These are phyloP conservation scores for Microtus montanus DNA, from an alignment of 2,113 vertebrate species.

Conservation along the genomic window DNA sequence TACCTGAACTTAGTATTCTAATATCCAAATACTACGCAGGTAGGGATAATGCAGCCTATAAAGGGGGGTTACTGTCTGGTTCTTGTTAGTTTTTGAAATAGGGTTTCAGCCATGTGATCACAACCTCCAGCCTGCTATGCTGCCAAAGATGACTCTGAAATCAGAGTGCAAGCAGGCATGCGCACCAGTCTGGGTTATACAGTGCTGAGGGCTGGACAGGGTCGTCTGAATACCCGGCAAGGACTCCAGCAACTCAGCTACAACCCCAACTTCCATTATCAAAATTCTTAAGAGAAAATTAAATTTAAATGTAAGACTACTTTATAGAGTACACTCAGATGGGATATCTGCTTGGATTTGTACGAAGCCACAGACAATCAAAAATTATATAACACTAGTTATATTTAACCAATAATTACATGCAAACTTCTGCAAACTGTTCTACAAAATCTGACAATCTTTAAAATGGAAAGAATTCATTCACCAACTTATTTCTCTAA, in stretches of 20 bases:
- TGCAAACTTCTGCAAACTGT: slow-evolving; percentile 30
- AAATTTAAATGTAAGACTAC: neutral
- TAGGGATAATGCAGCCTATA: slow-evolving; percentile 25
- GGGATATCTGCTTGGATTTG: slow-evolving; percentile 12
- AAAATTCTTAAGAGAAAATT: neutral
- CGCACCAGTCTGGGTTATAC: neutral
- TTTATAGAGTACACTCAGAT: neutral
- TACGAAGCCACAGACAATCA: neutral
- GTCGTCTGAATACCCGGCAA: neutral
- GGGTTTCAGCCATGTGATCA: neutral
- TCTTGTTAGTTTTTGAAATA: neutral
- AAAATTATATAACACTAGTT: slow-evolving; percentile 31
- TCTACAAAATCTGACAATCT: slow-evolving; percentile 34
- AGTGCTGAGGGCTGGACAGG: neutral
- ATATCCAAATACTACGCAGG: slow-evolving; percentile 18
- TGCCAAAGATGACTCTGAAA: neutral
- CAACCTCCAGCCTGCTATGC: neutral
- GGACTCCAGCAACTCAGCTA: neutral
- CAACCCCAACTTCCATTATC: neutral
- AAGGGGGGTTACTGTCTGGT: neutral
- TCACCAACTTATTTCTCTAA: slow-evolving; percentile 45
- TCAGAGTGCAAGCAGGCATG: neutral
- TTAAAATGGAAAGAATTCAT: slow-evolving; percentile 59
- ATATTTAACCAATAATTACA: slow-evolving; percentile 49
- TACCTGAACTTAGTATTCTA: neutral